phyloP scores from a whole-genome alignment of 2,888 invertebrate genomes.

The Nephrotoma guestfalica region DNA sequence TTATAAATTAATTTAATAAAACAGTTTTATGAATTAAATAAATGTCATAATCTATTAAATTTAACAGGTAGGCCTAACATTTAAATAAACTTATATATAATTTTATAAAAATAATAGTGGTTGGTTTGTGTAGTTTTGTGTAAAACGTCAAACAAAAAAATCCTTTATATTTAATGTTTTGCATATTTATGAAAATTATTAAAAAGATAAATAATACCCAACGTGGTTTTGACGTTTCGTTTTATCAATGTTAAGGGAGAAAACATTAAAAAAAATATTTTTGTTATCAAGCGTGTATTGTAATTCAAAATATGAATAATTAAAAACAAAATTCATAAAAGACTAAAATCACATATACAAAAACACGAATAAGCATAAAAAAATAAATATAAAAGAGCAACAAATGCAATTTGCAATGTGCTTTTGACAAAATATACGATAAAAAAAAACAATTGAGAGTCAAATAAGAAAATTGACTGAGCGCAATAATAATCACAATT shows the following conservation, averaged over 20 bases:
- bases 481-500: neutral
- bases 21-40: neutral
- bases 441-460: neutral
- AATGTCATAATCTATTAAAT: neutral
- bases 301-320: neutral
- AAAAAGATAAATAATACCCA: neutral
- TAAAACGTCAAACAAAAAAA: neutral
- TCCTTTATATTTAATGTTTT: neutral
- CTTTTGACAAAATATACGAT: neutral
- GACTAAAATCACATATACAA: neutral
- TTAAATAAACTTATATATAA: neutral
- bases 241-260: neutral
- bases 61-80: neutral
- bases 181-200: neutral
- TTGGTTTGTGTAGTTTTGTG: neutral
- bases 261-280: neutral
- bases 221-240: neutral
- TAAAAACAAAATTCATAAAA: neutral
- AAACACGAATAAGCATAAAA: neutral
- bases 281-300: neutral
- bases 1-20: neutral
- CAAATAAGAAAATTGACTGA: neutral
- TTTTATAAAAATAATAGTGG: neutral
- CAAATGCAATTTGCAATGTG: neutral
- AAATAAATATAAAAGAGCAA: neutral